A percentile compares a stretch with the other conserved stretches of the same genome.
Evolutionary conservation across 2,113 vertebrate genomes (phyloP).

Genomic region (Proteles cristata): DNA sequence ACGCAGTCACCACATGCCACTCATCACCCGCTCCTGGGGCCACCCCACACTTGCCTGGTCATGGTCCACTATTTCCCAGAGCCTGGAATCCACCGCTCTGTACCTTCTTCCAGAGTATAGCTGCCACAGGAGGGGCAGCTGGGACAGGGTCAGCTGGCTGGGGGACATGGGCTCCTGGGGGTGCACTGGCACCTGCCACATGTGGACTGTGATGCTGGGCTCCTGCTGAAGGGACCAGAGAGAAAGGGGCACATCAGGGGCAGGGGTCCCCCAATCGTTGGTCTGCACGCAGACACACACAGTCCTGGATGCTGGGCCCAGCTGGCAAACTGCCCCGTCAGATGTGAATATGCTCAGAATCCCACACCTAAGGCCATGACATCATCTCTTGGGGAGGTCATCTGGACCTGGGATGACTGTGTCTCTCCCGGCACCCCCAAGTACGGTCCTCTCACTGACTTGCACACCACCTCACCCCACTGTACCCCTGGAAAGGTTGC

Average conservation of each 20-base stretch:
- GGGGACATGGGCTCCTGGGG: rapidly evolving
- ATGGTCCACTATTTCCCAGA: neutral
- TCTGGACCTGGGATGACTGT: neutral
- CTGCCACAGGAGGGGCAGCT: neutral
- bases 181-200: neutral
- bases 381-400: neutral
- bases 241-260: neutral
- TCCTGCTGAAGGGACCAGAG: neutral
- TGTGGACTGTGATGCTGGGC: neutral
- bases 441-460: neutral
- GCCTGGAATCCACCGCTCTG: rapidly evolving
- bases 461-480: neutral
- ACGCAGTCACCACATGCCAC: neutral
- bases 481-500: neutral
- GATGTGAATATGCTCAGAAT: neutral
- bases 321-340: rapidly evolving
- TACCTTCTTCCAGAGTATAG: neutral
- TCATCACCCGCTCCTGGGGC: rapidly evolving
- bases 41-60: neutral
- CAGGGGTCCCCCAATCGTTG: rapidly evolving
- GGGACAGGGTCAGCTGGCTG: neutral
- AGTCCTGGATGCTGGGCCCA: neutral
- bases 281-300: rapidly evolving
- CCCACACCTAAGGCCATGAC: neutral
- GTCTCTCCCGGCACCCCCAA: neutral